These are phyloP conservation scores for Fundulus diaphanus DNA, from an alignment of 2,797 vertebrate species.

Conservation along the genomic window DNA sequence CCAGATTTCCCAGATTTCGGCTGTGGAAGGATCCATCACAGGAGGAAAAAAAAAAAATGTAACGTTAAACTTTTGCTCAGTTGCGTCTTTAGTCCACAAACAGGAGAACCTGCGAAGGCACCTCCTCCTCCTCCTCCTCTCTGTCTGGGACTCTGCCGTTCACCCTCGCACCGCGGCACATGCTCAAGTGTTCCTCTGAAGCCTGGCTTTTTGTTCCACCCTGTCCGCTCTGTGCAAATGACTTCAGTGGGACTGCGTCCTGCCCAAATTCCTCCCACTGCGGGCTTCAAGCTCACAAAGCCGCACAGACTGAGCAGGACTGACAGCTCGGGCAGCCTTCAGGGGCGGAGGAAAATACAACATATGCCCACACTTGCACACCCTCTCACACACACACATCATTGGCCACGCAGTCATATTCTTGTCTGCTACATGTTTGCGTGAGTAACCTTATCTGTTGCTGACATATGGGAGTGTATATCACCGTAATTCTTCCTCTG, in stretches of 20 bases:
- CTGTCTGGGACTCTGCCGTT: constrained; percentile 51
- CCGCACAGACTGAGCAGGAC: constrained; percentile 67
- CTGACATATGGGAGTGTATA: constrained; percentile 54
- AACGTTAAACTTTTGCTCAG: constrained; percentile 39
- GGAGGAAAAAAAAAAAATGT: constrained; percentile 14
- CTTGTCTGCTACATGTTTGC: constrained; percentile 37
- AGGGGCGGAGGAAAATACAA: constrained; percentile 49
- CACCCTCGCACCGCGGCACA: constrained; percentile 60
- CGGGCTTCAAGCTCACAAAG: constrained; percentile 74
- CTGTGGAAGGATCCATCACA: constrained; percentile 50
- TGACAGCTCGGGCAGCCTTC: constrained; percentile 75
- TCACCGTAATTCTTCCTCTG: constrained; percentile 49
- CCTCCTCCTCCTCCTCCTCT: constrained; percentile 20
- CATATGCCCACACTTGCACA: constrained; percentile 35
- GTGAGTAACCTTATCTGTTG: constrained; percentile 60
- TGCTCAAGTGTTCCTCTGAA: constrained; percentile 76
- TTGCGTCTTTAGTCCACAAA: constrained; percentile 47
- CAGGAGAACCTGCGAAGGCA: constrained; percentile 37
- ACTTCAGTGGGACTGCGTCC: constrained; percentile 78
- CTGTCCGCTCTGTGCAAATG: constrained; percentile 78
- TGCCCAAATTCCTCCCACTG: constrained; percentile 78
- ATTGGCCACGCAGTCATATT: constrained; percentile 38
- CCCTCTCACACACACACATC: constrained; percentile 23
- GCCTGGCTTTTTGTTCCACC: constrained; percentile 82
- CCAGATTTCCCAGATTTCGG: constrained; percentile 54